These are phyloP conservation scores for Erinaceus europaeus DNA, from an alignment of 2,113 vertebrate genomes.

Conservation along the genomic window DNA sequence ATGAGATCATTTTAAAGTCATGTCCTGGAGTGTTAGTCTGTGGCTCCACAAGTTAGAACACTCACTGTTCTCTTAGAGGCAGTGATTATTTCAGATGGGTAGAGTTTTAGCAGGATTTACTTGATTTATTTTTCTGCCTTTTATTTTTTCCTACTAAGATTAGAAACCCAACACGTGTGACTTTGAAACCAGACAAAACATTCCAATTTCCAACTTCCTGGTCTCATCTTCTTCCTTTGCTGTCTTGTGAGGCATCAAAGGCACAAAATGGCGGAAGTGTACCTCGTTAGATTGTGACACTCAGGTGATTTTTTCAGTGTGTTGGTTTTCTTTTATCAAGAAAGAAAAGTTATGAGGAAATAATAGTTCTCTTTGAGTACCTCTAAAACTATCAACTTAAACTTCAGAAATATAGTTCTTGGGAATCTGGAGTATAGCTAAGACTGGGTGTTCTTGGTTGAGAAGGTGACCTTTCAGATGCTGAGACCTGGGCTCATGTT, in stretches of 20 bases:
- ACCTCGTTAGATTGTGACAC: neutral
- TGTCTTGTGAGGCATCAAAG: neutral
- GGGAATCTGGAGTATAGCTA: neutral
- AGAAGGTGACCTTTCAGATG: neutral
- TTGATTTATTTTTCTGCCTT: slow-evolving; percentile 52
- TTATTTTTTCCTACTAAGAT: slow-evolving; percentile 39
- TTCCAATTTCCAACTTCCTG: slow-evolving; percentile 13
- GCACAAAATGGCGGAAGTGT: neutral
- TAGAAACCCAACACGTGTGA: neutral
- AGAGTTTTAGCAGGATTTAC: slow-evolving; percentile 18
- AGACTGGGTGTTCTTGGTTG: neutral
- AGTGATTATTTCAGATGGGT: slow-evolving; percentile 53
- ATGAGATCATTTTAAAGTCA: neutral
- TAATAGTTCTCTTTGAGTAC: neutral
- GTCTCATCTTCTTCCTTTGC: neutral
- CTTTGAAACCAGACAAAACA: slow-evolving; percentile 46
- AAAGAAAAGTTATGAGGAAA: neutral
- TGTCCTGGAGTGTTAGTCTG: slow-evolving; percentile 33
- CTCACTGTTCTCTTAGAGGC: slow-evolving; percentile 31
- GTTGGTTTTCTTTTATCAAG: slow-evolving; percentile 28
- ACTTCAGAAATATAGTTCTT: neutral
- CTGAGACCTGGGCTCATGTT: neutral
- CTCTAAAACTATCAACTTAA: neutral
- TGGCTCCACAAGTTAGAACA: slow-evolving; percentile 47
- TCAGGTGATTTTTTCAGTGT: neutral